Evolutionary conservation across 2,888 invertebrate species (phyloP), one percentile per base, ranked within the genome.

Genomic region (Hylaea fasciaria): DNA sequence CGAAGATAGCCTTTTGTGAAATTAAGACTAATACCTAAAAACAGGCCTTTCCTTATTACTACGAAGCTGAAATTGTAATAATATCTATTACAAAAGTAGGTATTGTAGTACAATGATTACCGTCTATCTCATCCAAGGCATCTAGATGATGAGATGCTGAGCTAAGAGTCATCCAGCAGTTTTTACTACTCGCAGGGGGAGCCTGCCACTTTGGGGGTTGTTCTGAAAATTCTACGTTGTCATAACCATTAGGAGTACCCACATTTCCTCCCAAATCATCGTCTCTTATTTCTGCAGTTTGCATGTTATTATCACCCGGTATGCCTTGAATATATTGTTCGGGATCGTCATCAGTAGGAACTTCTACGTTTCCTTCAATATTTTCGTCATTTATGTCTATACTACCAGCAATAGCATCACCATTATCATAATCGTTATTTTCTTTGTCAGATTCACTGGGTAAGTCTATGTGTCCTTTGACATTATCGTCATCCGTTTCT

Each of bases 131-230:
- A 54, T 82, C 73, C 75, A 87, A 75, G 1, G 53, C 54, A 7
- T 73, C 35, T 43, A 81, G 81, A 60, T 81, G 51, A 1, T 57
- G 35, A 80, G 51, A 1, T 57, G 35, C 66, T 53, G 16, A 62
- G 76, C 68, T 68, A 13, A 85, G 57, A 3, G 64, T 66, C 65
- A 82, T 71, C 86, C 86, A 86, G 59, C 87, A 87, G 37, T 57
- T 50, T 0, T 60, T 17, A 0, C 52, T 22, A 28, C 50, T 37
- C 4, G 28, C 13, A 40, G 45, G 14, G 16, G 5, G 1, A 16
- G n/a, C 2, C 28, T 41, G 11, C 10, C 12, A 9, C 5, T 22
- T 22, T 22, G 16, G 16, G 17, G 41, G 11, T 41, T 37, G 3
- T n/a, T 41, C 16, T 14, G n/a, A n/a, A n/a, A n/a, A n/a, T n/a